These are phyloP conservation scores for Euproctis similis DNA, from an alignment of 2,888 invertebrate species.

Conservation along the genomic window DNA sequence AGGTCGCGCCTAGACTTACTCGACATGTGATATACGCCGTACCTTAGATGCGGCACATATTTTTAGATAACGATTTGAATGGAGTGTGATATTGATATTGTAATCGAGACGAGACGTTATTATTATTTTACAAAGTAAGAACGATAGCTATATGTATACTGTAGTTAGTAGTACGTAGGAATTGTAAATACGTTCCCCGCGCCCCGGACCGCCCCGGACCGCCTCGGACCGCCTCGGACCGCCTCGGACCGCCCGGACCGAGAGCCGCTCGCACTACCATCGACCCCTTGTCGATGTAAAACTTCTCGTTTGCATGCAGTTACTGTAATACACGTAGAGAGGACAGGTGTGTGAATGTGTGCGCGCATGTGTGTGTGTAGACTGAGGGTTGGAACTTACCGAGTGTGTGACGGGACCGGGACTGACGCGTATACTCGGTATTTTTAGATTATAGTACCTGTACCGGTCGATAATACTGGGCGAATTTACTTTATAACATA, in stretches of 20 bases:
- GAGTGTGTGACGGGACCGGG: no score
- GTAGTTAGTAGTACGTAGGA: constrained; percentile 10
- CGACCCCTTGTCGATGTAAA: constrained; percentile 20
- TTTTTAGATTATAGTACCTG: no score
- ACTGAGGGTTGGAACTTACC: no score
- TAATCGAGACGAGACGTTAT: constrained; percentile 23
- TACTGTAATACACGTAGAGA: no score
- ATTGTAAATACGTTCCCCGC: constrained; percentile 22
- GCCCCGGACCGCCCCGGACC: constrained; percentile 23
- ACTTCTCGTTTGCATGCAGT: no score
- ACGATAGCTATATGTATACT: constrained; percentile 23
- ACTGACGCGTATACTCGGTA: no score
- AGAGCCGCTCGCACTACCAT: not conserved
- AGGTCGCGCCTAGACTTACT: constrained; percentile 7
- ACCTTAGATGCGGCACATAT: constrained; percentile 17
- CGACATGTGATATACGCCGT: constrained; percentile 11
- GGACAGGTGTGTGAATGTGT: no score
- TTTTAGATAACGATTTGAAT: constrained; percentile 30
- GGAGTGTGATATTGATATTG: constrained; percentile 35
- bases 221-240: constrained; percentile 27
- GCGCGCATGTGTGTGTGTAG: no score
- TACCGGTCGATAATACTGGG: no score
- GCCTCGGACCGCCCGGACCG: constrained; percentile 29
- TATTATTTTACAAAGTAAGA: constrained; percentile 20
- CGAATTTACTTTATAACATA: no score